Evolutionary conservation across 2,797 vertebrate genomes (phyloP).

Genomic region (Urocyon cinereoargenteus): DNA sequence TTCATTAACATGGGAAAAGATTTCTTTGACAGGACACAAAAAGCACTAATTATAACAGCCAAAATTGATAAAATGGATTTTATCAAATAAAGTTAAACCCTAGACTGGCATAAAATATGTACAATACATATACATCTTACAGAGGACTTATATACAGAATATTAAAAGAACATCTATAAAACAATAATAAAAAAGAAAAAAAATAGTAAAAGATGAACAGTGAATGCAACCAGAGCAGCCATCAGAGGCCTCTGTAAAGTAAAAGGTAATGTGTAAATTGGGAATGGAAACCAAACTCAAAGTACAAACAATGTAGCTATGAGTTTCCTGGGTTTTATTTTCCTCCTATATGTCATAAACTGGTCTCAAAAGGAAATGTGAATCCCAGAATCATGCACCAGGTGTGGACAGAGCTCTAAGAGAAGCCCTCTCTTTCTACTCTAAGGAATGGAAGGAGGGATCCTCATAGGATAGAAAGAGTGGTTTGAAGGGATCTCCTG

Average conservation of each 20-base stretch:
- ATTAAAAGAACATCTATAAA: not conserved
- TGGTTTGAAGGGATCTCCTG: not conserved
- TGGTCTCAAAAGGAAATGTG: not conserved
- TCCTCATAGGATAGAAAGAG: not conserved
- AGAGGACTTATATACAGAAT: not conserved
- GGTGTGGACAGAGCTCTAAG: not conserved
- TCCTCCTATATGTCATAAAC: not conserved
- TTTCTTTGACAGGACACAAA: not conserved
- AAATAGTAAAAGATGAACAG: not conserved
- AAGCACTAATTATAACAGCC: not conserved
- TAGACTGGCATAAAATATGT: not conserved
- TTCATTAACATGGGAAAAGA: not conserved
- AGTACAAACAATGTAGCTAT: not conserved
- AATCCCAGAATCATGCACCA: not conserved
- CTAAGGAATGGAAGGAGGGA: not conserved
- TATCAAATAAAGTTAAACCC: not conserved
- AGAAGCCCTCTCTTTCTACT: not conserved
- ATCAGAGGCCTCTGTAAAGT: not conserved
- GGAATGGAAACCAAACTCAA: not conserved
- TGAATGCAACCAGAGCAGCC: not conserved
- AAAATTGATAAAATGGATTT: not conserved
- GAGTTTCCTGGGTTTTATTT: not conserved
- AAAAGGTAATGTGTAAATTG: not conserved
- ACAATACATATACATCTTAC: not conserved
- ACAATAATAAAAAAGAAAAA: not conserved